Conservation (phyloP, 2,888 invertebrate species). For the Corythucha ciliata region DNA sequence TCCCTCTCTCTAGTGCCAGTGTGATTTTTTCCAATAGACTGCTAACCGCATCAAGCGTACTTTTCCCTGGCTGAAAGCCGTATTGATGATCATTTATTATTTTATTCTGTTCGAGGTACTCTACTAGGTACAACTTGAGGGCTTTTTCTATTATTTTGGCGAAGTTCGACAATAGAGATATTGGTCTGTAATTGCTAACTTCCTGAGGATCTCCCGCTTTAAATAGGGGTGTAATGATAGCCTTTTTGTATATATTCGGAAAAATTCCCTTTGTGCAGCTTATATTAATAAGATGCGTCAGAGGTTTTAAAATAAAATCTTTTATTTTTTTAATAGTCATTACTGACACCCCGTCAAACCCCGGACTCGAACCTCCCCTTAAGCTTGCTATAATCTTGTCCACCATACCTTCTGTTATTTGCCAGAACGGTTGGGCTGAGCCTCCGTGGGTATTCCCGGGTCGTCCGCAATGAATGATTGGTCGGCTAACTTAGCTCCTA, state of each 20-base stretch:
- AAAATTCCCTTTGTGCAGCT: neutral
- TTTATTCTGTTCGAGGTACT: neutral
- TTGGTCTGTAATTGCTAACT: conserved; percentile 14
- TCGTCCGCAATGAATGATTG: neutral
- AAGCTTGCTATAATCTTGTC: neutral
- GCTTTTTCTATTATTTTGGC: conserved; percentile 18
- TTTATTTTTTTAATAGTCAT: conserved; percentile 10
- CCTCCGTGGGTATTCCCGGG: neutral
- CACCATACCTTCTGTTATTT: neutral
- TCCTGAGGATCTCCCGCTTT: conserved; percentile 7
- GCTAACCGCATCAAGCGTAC: conserved; percentile 1
- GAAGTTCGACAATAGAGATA: conserved; percentile 8
- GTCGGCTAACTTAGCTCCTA: conserved; percentile 10
- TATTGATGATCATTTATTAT: conserved; percentile 8
- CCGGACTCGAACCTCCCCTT: conserved; percentile 13
- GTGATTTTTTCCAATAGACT: conserved; percentile 12
- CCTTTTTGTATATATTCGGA: conserved; percentile 14
- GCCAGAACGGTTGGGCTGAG: neutral
- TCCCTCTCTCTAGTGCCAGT: conserved; percentile 2
- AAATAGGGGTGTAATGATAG: conserved; percentile 4
- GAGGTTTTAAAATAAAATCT: neutral
- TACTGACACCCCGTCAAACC: conserved; percentile 8
- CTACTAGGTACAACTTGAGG: conserved; percentile 2
- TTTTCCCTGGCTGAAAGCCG: conserved; percentile 10
- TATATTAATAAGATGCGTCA: conserved; percentile 1